phyloP scores from a whole-genome alignment of 2,888 invertebrate genomes.

The Callyntrura sp. region DNA sequence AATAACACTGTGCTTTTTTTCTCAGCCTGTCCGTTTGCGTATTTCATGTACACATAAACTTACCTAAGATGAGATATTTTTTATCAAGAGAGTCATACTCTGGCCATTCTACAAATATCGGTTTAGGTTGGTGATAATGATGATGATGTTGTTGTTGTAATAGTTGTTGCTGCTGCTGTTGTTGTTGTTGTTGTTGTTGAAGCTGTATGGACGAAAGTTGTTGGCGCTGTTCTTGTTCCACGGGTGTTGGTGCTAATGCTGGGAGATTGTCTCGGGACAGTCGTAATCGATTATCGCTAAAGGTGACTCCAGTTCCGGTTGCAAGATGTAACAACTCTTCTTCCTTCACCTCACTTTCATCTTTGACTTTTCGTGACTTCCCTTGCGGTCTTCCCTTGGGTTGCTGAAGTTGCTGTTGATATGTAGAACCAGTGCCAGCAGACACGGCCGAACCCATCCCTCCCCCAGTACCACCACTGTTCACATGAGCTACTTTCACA shows the following conservation, averaged over 20 bases:
- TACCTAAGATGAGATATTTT: slow-evolving; percentile 96
- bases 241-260: slow-evolving; percentile 52
- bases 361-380: slow-evolving; percentile 73
- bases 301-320: slow-evolving; percentile 60
- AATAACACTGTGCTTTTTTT: neutral
- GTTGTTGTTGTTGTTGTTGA: too few species aligned
- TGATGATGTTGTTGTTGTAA: slow-evolving; percentile 60
- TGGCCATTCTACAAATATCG: slow-evolving; percentile 94
- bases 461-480: slow-evolving; percentile 8
- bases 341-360: slow-evolving; percentile 70
- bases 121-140: slow-evolving; percentile 72
- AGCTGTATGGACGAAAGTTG: slow-evolving; percentile 31
- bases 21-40: too few species aligned
- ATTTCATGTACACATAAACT: too few species aligned
- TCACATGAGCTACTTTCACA: slow-evolving; percentile 67
- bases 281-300: slow-evolving; percentile 71
- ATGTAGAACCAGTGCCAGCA: slow-evolving; percentile 51
- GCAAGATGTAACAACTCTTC: slow-evolving; percentile 59
- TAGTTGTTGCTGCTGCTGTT: slow-evolving; percentile 44
- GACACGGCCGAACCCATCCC: slow-evolving; percentile 50
- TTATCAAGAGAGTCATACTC: slow-evolving; percentile 96
- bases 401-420: slow-evolving; percentile 54
- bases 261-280: slow-evolving; percentile 73
- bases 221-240: slow-evolving; percentile 59
- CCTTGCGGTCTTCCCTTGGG: slow-evolving; percentile 62